Conservation (phyloP, 2,888 invertebrate species). For the Holacanthella duospinosa region DNA sequence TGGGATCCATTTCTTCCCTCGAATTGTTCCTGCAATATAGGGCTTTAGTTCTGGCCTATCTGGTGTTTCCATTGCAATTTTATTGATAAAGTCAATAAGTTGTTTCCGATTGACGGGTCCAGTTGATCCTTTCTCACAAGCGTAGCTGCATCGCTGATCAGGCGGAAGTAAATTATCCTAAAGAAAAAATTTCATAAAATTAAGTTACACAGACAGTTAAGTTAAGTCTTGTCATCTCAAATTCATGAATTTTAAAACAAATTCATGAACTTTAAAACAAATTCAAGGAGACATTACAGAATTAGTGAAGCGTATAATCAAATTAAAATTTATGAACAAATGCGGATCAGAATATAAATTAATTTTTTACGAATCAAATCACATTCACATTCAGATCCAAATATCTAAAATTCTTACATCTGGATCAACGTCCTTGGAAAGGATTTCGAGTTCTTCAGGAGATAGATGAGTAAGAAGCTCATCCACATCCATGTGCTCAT, state of each 20-base stretch:
- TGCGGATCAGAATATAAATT: too few relatives aligned
- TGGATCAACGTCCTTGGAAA: constrained; percentile 98
- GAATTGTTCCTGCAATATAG: constrained; percentile 74
- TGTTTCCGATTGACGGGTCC: constrained; percentile 92
- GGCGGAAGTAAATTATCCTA: constrained; percentile 96
- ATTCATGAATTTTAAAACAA: neutral
- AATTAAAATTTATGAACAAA: too few relatives aligned
- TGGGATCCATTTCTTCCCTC: constrained; percentile 89
- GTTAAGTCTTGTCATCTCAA: too few relatives aligned
- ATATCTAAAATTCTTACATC: constrained; percentile 79
- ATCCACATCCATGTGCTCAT: constrained; percentile 93
- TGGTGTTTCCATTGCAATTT: constrained; percentile 94
- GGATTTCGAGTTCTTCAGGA: constrained; percentile 88
- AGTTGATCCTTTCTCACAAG: constrained; percentile 88
- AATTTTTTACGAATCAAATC: too few relatives aligned
- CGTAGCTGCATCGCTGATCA: constrained; percentile 87
- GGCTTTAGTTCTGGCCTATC: constrained; percentile 94
- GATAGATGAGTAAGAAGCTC: constrained; percentile 84
- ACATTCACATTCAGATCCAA: too few relatives aligned
- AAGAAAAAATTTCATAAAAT: constrained; percentile 36
- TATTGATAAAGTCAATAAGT: constrained; percentile 90
- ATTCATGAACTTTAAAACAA: neutral
- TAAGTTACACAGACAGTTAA: too few relatives aligned
- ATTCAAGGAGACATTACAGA: neutral
- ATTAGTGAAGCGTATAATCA: too few relatives aligned